Conservation (phyloP, 2,113 vertebrate species). For the Pygoscelis adeliae region DNA sequence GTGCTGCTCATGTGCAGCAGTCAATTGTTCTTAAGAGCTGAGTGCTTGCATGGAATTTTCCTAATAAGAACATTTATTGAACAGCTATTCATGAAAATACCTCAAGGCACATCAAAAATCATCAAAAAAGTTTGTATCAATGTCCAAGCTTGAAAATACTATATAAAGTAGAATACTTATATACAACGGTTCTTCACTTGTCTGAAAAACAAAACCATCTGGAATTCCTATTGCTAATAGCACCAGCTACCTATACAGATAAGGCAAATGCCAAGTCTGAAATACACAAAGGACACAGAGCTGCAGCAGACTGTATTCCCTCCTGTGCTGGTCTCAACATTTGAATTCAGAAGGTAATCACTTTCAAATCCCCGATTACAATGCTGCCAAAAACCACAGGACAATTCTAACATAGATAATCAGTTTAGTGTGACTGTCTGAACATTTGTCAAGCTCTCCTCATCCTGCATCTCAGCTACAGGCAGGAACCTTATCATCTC, state of each 20-base stretch:
- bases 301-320: background rate
- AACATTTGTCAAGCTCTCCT: background rate
- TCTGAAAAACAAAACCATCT: background rate
- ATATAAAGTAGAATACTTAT: background rate
- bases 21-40: background rate
- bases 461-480: background rate
- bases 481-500: background rate
- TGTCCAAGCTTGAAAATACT: background rate
- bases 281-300: background rate
- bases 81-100: background rate
- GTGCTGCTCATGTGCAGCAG: background rate
- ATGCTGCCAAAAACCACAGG: background rate
- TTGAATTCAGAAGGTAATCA: constrained; percentile 20
- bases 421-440: background rate
- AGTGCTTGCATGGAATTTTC: background rate
- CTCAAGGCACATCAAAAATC: background rate
- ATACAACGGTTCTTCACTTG: background rate
- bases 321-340: background rate
- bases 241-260: background rate
- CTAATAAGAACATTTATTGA: background rate
- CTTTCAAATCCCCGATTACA: constrained; percentile 16
- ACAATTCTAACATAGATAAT: background rate
- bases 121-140: background rate
- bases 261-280: background rate
- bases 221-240: background rate